Evolutionary conservation across 2,797 vertebrate genomes (phyloP), one percentile per base, ranked within the genome.

Genomic region (Dromococcyx pavoninus): DNA sequence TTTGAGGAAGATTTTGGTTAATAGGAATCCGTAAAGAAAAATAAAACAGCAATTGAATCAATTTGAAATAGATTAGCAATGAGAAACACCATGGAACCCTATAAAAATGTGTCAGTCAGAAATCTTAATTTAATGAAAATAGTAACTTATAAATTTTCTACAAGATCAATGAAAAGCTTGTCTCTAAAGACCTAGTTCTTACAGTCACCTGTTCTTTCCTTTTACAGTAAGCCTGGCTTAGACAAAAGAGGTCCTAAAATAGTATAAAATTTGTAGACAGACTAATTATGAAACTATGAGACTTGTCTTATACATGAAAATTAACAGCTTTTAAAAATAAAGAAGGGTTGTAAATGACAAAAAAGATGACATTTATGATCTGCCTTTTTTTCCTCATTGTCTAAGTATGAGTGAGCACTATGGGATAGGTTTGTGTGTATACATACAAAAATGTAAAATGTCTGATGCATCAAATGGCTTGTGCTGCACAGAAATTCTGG

Each of bases 11-110:
- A 50, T 90, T 91, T 88, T 84, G 39, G 27, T 35, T 84, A 91
- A 57, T 65, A 73, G 88, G 56, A 83, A 84, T 33, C 44, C 22
- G 25, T 89, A 89, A 95, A 88, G 37, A 90, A 82, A 51, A 90
- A 82, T 51, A 88, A 92, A 81, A 37, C 37, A 81, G 28, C 23
- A 56, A 86, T 91, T 64, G 2, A 88, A 75, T 75, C 19, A 6
- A 56, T 86, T 37, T 75, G 35, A 88, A 65, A 83, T 70, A 17
- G 32, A 91, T 76, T 69, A 87, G 21, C 33, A 87, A 54, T 25
- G 12, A 73, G 57, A 84, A 82, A n/a, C 33, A 60, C 85, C 33
- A 82, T 18, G 32, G 24, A 33, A 73, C 17, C 28, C 48, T 81
- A 72, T 60, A 76, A 94, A 87, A 90, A 91, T 41, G 4, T 56